These are phyloP conservation scores for Clarias batrachus DNA, from an alignment of 2,113 vertebrate genomes.

Conservation along the genomic window DNA sequence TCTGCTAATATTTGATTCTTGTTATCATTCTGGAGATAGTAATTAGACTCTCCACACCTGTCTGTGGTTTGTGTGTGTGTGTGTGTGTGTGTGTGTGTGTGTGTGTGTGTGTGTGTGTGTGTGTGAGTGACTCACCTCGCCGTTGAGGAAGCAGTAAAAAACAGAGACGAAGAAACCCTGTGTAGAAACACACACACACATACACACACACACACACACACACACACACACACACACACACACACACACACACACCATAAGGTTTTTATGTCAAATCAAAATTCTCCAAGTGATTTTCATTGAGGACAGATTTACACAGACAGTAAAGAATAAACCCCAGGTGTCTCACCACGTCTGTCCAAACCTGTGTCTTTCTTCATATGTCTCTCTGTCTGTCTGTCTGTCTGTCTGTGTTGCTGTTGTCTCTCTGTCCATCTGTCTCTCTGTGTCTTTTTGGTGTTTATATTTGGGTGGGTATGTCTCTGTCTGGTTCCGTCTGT, in stretches of 20 bases:
- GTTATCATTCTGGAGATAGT: not conserved
- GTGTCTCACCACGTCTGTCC: not conserved
- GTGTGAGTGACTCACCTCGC: conserved; percentile 83
- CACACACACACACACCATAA: not conserved
- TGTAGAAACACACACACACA: conserved; percentile 59
- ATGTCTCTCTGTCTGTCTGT: not conserved
- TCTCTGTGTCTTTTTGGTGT: not conserved
- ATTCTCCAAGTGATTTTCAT: not conserved
- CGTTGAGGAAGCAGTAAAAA: conserved; percentile 98
- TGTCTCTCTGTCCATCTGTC: not conserved
- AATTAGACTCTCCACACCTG: not conserved
- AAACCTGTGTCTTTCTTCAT: not conserved
- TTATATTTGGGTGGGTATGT: not conserved
- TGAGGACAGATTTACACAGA: not conserved
- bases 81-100: conserved; percentile 1
- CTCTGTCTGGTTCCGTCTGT: not conserved
- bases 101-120: conserved; percentile 1
- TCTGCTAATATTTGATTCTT: not conserved
- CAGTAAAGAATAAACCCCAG: not conserved
- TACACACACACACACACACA: conserved; percentile 25
- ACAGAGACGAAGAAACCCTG: conserved; percentile 99
- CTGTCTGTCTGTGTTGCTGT: not conserved
- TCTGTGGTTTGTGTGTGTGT: not conserved
- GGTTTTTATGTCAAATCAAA: not conserved
- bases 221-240: conserved; percentile 15